Evolutionary conservation across 1,140 invertebrate genomes (phyloP), one percentile per base, ranked within the genome.

Genomic region (Drosophila santomea): DNA sequence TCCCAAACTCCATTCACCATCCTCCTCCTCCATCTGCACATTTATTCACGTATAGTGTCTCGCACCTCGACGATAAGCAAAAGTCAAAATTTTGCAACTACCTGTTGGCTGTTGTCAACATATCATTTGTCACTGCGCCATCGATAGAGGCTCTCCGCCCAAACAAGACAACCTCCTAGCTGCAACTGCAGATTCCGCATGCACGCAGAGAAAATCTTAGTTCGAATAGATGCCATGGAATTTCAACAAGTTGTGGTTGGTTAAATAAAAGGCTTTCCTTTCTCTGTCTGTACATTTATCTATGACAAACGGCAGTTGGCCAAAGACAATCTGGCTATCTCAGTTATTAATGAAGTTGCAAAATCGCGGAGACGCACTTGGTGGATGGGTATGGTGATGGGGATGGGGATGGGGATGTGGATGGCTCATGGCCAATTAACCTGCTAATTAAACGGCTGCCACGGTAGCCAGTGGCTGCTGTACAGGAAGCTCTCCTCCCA

Each of bases 1-100:
- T 20, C 1, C 20, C 25, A 25, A 25, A 4, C 11, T 39, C 38
- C 61, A 48, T 44, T 59, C 11, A 32, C 32, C 32, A 10, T 0
- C 10, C 43, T 32, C 58, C 43, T 32, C 58, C 58, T 45, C 52
- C n/a, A 4, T 35, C 6, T 20, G 10, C 17, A n/a, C n/a, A 51
- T 41, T 35, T 20, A 28, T 62, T 43, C 6, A 58, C 15, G 25
- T 58, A 62, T 32, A 51, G 47, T 61, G 50, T 61, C 56, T 80
- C 69, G 57, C 57, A 43, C 43, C 41, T 58, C 28, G 68, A 41
- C 82, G 82, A 86, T 86, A 86, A 83, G 75, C 73, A 74, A 80
- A 81, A 89, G 84, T 89, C 84, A 86, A 86, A 83, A 88, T 89
- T 86, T 79, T 80, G 83, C 83, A 88, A 89, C 76, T 71, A 77